Conservation (phyloP, 1,140 invertebrate genomes). For the Tribolium madens region DNA sequence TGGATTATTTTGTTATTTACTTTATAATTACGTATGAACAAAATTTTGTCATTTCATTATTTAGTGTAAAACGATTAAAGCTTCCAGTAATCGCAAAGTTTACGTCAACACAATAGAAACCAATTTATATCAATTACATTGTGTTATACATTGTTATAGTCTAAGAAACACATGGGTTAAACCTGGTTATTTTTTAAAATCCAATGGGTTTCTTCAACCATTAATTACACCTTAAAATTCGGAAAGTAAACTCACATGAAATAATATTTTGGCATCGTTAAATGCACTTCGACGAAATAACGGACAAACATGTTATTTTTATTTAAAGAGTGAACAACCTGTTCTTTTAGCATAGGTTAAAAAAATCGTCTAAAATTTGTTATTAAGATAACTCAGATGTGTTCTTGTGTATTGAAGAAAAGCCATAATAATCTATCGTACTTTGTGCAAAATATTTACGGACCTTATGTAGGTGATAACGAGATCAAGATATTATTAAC, state of each 20-base stretch:
- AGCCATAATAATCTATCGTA: slow-evolving; percentile 9
- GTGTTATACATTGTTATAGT: background rate
- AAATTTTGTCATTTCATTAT: background rate
- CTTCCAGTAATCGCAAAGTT: background rate
- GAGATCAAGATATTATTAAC: background rate
- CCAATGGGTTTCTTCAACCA: slow-evolving; percentile 15
- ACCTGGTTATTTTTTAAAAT: background rate
- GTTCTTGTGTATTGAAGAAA: background rate
- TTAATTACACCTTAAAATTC: background rate
- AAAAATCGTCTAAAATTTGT: background rate
- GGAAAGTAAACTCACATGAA: background rate
- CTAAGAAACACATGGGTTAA: background rate
- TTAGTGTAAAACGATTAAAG: background rate
- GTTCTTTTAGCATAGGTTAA: background rate
- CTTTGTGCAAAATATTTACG: slow-evolving; percentile 21
- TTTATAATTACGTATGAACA: background rate
- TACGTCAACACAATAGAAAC: background rate
- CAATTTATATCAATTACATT: background rate
- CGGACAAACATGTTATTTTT: slow-evolving; percentile 22
- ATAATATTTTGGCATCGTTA: background rate
- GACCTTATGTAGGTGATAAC: slow-evolving; percentile 22
- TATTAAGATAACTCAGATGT: background rate
- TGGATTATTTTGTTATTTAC: background rate
- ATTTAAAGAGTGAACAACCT: background rate
- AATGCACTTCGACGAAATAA: slow-evolving; percentile 13